Evolutionary conservation across 2,797 vertebrate species (phyloP), one percentile per base, ranked within the genome.

Genomic region (Cichlasoma orientale): DNA sequence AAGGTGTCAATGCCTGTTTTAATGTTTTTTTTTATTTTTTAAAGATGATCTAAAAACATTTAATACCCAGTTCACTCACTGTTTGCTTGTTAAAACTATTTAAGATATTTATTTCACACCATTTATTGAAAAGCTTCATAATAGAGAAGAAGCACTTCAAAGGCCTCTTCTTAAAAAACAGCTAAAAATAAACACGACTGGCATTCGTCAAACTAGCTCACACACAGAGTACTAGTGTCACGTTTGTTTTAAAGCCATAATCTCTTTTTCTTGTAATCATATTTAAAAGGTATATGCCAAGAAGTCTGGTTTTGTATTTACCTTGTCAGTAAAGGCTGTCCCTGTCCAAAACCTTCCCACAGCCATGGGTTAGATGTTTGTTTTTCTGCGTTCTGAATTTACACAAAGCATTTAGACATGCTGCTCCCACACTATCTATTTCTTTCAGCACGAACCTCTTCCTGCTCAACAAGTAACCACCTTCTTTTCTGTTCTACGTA

Each of bases 361-460:
- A 72, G 90, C 91, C 93, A 94, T 94, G 52, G 79, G 52, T 80
- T 7, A 0, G 27, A n/a, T 21, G 36, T 70, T 47, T 0, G 0
- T 75, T 56, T 52, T 33, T 27, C 23, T 50, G 36, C 2, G 4
- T 31, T 74, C 21, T 47, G 9, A 79, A 71, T 70, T 79, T 38
- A 54, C 16, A 56, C 21, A 52, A 81, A 72, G 73, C 23, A 13
- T 44, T 75, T 29, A 9, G 19, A 55, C 57, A 59, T 66, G 70
- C 57, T 63, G 23, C 74, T 80, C 74, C 69, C 61, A 56, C 31
- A 27, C 74, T 89, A 88, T 90, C 87, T 86, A 18, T 56, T 27
- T 55, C 68, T 87, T 16, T 78, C 90, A 88, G 86, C 9, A 58
- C 76, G 47, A 27, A 82, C 75, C 88, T 54, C 82, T 92, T 94